Conservation (phyloP, 2,113 vertebrate species). For the Sciurus niger region DNA sequence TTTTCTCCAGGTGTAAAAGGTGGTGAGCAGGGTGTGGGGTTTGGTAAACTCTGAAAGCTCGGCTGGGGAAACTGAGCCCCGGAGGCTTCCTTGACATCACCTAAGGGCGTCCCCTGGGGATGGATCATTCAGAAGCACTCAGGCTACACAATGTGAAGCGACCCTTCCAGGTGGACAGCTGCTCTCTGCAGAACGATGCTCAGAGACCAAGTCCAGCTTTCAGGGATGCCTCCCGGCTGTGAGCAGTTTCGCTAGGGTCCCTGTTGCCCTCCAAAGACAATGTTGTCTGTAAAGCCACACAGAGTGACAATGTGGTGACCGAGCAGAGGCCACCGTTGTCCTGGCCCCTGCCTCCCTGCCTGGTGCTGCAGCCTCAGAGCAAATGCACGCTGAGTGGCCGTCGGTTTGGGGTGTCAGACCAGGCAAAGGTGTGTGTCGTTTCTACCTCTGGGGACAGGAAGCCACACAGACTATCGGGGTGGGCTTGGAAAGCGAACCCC, state of each 20-base stretch:
- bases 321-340: background rate
- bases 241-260: background rate
- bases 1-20: background rate
- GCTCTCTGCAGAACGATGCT: background rate
- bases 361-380: background rate
- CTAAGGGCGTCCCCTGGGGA: background rate
- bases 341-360: background rate
- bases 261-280: background rate
- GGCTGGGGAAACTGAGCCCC: background rate
- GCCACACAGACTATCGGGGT: background rate
- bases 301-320: accelerated
- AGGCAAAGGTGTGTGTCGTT: background rate
- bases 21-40: background rate
- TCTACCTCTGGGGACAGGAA: background rate
- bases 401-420: accelerated
- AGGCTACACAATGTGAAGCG: accelerated
- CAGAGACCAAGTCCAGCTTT: background rate
- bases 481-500: background rate
- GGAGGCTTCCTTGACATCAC: too few species aligned
- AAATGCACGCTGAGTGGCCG: accelerated
- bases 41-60: background rate
- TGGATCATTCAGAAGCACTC: background rate
- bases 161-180: background rate
- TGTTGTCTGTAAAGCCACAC: background rate
- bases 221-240: accelerated